phyloP scores from a whole-genome alignment of 2,888 invertebrate species.

The Druceiella hillmani region DNA sequence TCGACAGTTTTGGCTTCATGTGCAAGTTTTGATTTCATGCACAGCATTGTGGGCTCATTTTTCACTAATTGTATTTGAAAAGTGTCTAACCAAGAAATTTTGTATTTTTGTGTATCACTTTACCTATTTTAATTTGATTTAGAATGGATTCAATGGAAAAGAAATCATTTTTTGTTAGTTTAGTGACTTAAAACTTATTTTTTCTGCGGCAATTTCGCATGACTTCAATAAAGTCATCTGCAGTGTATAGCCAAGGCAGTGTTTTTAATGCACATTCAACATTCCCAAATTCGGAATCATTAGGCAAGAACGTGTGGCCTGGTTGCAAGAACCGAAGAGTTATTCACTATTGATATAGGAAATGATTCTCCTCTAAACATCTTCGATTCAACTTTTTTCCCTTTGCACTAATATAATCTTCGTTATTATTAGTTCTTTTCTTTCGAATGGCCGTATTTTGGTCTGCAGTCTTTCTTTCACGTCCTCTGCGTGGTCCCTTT shows the following conservation, averaged over 20 bases:
- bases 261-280: constrained; percentile 22
- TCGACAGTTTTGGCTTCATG: too few relatives aligned
- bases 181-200: constrained; percentile 18
- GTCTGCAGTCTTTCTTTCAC: too few relatives aligned
- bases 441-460: too few relatives aligned
- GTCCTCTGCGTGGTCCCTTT: too few relatives aligned
- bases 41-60: constrained; percentile 13
- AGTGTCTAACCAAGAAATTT: constrained; percentile 18
- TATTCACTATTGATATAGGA: too few relatives aligned
- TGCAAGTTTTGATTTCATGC: constrained; percentile 10
- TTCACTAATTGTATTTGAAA: constrained; percentile 13
- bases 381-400: too few relatives aligned
- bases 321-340: constrained; percentile 20
- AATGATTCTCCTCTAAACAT: too few relatives aligned
- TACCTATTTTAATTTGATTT: constrained; percentile 19
- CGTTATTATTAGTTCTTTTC: too few relatives aligned
- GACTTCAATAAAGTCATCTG: constrained; percentile 19
- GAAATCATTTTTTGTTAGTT: constrained; percentile 16
- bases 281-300: constrained; percentile 24
- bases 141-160: constrained; percentile 13
- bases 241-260: constrained; percentile 20
- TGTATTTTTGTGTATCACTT: constrained; percentile 14
- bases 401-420: too few relatives aligned
- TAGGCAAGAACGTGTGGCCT: constrained; percentile 24
- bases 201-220: constrained; percentile 22